Percentiles rank a stretch among this genome's conserved stretches.
Conservation (phyloP, 1,140 invertebrate genomes). For the Heliconius eleuchia region DNA sequence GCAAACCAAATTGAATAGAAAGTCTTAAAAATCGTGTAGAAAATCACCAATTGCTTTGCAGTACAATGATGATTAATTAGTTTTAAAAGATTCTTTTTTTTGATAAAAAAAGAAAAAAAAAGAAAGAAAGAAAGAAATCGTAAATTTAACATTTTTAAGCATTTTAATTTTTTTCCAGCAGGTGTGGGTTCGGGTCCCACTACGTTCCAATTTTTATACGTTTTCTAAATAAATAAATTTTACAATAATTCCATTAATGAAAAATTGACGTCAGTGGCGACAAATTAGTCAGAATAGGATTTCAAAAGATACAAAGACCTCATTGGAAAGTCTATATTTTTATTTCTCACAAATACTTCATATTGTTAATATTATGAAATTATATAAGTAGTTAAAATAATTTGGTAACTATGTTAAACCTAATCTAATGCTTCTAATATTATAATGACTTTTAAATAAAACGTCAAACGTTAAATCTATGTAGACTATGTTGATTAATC, state of each 20-base stretch:
- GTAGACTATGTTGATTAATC: not conserved
- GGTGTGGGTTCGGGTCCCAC: too few relatives aligned
- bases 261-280: not conserved
- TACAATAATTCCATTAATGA: not conserved
- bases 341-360: not conserved
- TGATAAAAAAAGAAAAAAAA: too few relatives aligned
- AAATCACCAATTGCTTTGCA: not conserved
- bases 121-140: too few relatives aligned
- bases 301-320: not conserved
- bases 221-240: too few relatives aligned
- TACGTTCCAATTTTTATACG: too few relatives aligned
- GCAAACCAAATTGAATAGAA: not conserved
- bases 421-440: not conserved
- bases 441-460: not conserved
- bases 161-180: too few relatives aligned
- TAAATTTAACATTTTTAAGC: not conserved
- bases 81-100: too few relatives aligned
- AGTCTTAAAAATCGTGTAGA: not conserved
- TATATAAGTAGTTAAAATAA: not conserved
- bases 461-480: not conserved
- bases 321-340: conserved; percentile 5
- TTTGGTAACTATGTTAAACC: not conserved
- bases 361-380: not conserved
- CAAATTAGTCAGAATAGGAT: not conserved
- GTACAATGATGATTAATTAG: not conserved